Evolutionary conservation across 2,797 vertebrate species (phyloP), one percentile per base, ranked within the genome.

Genomic region (Orientallactaga sibirica): DNA sequence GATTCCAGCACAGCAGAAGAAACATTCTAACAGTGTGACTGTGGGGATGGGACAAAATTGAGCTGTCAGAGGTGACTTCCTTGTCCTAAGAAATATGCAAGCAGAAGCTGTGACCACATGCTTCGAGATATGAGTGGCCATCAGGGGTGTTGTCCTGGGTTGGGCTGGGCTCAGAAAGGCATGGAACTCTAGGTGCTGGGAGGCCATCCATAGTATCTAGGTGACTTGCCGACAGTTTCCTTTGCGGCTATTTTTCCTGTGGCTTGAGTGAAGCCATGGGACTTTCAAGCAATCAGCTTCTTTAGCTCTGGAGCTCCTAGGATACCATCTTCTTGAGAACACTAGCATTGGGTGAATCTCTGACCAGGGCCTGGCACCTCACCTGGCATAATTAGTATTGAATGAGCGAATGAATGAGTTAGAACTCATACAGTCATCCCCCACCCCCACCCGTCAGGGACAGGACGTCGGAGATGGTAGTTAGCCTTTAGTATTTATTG

Each of bases 71-170:
- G 88, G 76, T 92, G 77, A 96, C 92, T 77, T 96, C 80, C 64
- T 37, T 95, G 77, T 92, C 88, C 93, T 86, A 95, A 78, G 79
- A 95, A 86, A 90, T 84, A 94, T 95, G 90, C 83, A 86, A 48
- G 88, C 43, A 85, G 82, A 96, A 96, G 90, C 52, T 86, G 79
- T 96, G 94, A 97, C n/a, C 66, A 71, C 68, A 94, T 88, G 92
- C 66, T 71, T 95, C n/a, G 67, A 94, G 90, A 94, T 93, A 97
- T 97, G 96, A 95, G 25, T 90, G 83, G 68, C 80, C 89, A 3
- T 80, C 76, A 92, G 74, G 92, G 92, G 96, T 95, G 97, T 95
- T 94, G 96, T 88, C 90, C 75, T 64, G 55, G 92, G 74, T 37
- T 85, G 93, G 95, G 95, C 29, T 88, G 83, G 90, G 86, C 74